These are phyloP conservation scores for Microplitis deprimator DNA, from an alignment of 2,888 invertebrate species.

Conservation along the genomic window DNA sequence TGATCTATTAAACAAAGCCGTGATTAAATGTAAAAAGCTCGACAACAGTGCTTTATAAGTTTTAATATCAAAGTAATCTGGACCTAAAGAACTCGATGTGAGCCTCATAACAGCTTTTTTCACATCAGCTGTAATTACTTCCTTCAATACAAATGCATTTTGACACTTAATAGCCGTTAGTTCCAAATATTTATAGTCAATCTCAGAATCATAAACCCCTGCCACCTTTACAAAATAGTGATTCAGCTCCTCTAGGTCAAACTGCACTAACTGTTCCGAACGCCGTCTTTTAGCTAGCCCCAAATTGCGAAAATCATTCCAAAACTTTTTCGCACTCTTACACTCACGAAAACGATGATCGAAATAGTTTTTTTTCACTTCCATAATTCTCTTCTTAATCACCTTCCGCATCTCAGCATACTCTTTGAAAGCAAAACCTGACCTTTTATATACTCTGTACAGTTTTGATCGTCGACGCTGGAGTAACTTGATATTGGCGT, in stretches of 20 bases:
- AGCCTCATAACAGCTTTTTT: neutral
- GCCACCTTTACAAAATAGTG: neutral
- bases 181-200: neutral
- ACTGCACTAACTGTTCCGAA: neutral
- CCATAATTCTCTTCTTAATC: neutral
- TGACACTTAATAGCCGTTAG: neutral
- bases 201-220: neutral
- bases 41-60: neutral
- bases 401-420: neutral
- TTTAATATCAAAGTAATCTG: neutral
- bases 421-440: neutral
- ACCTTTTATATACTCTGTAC: neutral
- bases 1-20: neutral
- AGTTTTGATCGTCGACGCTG: neutral
- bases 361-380: neutral
- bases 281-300: neutral
- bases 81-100: neutral
- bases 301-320: slow-evolving; percentile 28
- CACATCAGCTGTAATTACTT: neutral
- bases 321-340: slow-evolving; percentile 22
- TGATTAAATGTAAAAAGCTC: neutral
- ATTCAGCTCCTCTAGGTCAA: neutral
- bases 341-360: neutral
- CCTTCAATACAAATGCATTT: neutral
- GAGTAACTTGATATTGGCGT: neutral